Conservation (phyloP, 1,140 invertebrate species). For the Drosophila bocki region DNA sequence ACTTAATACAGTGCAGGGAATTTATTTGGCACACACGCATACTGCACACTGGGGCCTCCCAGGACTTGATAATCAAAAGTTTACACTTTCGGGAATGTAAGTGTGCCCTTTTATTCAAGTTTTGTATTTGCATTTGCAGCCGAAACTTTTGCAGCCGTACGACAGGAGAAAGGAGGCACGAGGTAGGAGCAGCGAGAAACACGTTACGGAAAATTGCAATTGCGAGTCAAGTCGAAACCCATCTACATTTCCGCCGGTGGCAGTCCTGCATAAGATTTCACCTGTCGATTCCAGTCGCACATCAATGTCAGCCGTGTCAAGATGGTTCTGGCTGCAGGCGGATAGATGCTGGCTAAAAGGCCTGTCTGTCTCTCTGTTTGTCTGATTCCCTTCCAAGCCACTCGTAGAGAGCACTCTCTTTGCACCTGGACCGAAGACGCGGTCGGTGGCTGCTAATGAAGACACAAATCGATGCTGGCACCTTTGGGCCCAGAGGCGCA, state of each 20-base stretch:
- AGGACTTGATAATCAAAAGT: constrained; percentile 73
- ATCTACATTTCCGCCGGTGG: constrained; percentile 5
- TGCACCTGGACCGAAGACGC: neutral
- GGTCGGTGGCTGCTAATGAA: constrained; percentile 33
- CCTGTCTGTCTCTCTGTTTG: neutral
- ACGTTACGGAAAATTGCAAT: constrained; percentile 13
- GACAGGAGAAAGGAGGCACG: constrained; percentile 23
- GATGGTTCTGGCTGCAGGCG: neutral
- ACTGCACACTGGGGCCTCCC: constrained; percentile 9
- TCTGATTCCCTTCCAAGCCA: neutral
- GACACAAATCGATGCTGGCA: constrained; percentile 34
- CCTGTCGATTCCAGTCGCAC: constrained; percentile 10
- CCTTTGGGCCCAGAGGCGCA: constrained; percentile 25
- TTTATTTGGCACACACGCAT: constrained; percentile 57
- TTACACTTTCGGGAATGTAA: constrained; percentile 55
- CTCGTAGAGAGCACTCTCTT: neutral
- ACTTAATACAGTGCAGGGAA: constrained; percentile 76
- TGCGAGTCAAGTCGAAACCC: constrained; percentile 14
- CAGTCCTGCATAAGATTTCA: neutral
- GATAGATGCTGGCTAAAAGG: constrained; percentile 2
- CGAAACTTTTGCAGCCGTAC: constrained; percentile 41
- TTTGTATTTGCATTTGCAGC: constrained; percentile 65
- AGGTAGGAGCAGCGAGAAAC: constrained; percentile 6
- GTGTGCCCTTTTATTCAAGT: constrained; percentile 73
- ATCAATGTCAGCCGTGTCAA: constrained; percentile 4